Evolutionary conservation across 64 coral and sea anemone species (phyloP).

Genomic region (Dendronephthya gigantea): DNA sequence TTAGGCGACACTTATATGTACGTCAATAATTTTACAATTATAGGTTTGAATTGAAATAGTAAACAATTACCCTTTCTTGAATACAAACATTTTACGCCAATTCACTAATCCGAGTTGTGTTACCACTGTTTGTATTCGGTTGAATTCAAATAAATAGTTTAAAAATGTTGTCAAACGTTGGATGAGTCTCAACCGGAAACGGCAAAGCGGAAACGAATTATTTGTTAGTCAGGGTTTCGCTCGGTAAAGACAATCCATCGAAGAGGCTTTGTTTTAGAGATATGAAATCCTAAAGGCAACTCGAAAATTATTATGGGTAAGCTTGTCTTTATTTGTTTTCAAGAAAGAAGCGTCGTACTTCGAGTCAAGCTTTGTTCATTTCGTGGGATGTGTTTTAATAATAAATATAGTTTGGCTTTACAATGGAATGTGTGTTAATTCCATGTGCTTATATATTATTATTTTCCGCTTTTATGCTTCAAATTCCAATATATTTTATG

Average conservation of each 20-base stretch:
- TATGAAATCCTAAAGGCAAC: background rate
- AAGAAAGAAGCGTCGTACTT: background rate
- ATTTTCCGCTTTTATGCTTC: background rate
- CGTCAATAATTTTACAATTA: too few relatives aligned
- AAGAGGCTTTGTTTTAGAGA: background rate
- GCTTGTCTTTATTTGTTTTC: background rate
- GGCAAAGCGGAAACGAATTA: background rate
- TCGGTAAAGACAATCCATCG: background rate
- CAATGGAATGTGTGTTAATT: background rate
- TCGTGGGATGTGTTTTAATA: background rate
- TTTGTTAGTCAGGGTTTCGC: background rate
- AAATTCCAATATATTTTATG: background rate
- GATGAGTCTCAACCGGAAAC: background rate
- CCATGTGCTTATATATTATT: background rate
- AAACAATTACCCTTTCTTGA: too few relatives aligned
- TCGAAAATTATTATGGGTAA: background rate
- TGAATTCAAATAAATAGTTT: background rate
- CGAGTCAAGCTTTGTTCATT: background rate
- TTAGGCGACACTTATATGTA: too few relatives aligned
- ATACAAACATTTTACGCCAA: too few relatives aligned
- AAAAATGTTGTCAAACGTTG: background rate
- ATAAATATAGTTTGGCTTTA: background rate
- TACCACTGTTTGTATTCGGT: background rate
- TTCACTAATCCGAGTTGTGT: too few relatives aligned
- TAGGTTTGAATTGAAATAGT: too few relatives aligned